Percentiles rank a stretch among this genome's conserved stretches.
Evolutionary conservation across 2,113 vertebrate genomes (phyloP).

Genomic region (Oncorhynchus nerka): DNA sequence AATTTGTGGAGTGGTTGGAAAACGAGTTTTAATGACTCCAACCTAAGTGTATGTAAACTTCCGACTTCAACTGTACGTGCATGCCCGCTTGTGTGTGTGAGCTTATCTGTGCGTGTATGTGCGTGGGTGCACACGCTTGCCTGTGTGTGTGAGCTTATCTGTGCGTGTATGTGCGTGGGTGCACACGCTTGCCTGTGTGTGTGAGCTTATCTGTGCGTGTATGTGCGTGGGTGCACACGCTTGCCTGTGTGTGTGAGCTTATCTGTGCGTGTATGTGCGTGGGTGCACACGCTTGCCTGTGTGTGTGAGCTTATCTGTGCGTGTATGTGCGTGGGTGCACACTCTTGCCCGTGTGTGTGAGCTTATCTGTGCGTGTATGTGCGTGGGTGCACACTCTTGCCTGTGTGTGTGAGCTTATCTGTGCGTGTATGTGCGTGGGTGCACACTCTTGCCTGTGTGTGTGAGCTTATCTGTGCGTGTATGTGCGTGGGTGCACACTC

Average conservation of each 20-base stretch:
- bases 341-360: slow-evolving; percentile 17
- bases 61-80: no score
- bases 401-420: no score
- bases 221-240: slow-evolving; percentile 1
- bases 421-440: slow-evolving; percentile 5
- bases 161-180: slow-evolving; percentile 1
- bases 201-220: slow-evolving; percentile 15
- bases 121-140: slow-evolving; percentile 10
- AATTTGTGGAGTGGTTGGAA: no score
- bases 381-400: no score
- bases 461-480: no score
- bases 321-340: background rate
- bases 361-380: no score
- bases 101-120: slow-evolving; percentile 14
- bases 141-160: slow-evolving; percentile 6
- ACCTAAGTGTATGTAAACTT: no score
- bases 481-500: background rate
- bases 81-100: no score
- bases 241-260: slow-evolving; percentile 17
- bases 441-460: no score
- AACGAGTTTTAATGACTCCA: no score
- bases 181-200: slow-evolving; percentile 15
- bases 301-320: slow-evolving; percentile 19
- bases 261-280: slow-evolving; percentile 7
- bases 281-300: slow-evolving; percentile 9